These are phyloP conservation scores for Porphyrio hochstetteri DNA, from an alignment of 2,113 vertebrate species.

Conservation along the genomic window DNA sequence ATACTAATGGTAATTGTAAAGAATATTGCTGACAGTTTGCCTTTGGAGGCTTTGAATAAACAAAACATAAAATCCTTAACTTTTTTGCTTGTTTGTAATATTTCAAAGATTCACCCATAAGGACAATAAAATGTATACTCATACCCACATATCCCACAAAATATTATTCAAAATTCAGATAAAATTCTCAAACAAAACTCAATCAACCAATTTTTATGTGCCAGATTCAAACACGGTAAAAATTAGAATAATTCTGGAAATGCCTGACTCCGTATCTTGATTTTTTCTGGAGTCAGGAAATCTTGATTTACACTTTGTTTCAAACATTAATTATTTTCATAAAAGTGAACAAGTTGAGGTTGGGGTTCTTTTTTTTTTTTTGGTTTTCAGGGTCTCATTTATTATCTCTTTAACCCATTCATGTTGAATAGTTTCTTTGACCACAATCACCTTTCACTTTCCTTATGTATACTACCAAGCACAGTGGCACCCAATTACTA, in stretches of 20 bases:
- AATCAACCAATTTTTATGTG: slow-evolving; percentile 37
- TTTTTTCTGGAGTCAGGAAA: background rate
- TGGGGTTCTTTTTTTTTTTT: background rate
- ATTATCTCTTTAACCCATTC: background rate
- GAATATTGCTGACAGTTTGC: background rate
- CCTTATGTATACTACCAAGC: background rate
- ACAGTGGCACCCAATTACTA: background rate
- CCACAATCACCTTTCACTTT: background rate
- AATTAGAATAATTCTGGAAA: background rate
- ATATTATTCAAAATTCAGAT: slow-evolving; percentile 28
- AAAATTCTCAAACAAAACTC: slow-evolving; percentile 36
- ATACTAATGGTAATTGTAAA: background rate
- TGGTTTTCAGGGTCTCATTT: background rate
- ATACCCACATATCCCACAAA: background rate
- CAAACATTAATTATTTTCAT: background rate
- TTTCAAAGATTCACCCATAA: background rate
- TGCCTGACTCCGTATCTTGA: background rate
- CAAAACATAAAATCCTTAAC: background rate
- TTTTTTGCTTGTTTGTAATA: background rate
- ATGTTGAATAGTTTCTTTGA: background rate
- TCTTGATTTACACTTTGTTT: background rate
- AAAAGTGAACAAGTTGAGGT: background rate
- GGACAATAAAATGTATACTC: background rate
- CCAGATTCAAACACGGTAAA: background rate
- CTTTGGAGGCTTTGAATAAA: background rate